These are phyloP conservation scores for Plusia festucae DNA, from an alignment of 2,888 invertebrate genomes.

Conservation along the genomic window DNA sequence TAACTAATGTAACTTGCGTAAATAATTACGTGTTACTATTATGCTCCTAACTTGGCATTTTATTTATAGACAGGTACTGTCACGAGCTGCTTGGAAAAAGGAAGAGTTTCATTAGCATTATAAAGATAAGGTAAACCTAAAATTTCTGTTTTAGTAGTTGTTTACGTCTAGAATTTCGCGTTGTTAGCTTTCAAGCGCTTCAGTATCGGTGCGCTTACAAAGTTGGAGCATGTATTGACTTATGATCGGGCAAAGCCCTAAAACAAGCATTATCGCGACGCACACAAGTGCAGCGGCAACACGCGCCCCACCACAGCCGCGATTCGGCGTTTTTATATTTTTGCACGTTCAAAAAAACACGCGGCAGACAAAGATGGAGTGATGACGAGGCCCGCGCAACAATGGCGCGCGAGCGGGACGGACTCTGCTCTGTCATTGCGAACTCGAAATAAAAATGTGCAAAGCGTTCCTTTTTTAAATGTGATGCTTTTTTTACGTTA, in stretches of 20 bases:
- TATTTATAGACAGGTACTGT: no score
- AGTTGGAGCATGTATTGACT: constrained; percentile 80
- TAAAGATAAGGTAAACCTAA: constrained; percentile 26
- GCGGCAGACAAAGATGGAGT: constrained; percentile 88
- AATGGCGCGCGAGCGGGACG: constrained; percentile 85
- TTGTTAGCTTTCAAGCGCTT: constrained; percentile 56
- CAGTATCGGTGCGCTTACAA: constrained; percentile 58
- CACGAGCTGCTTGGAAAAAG: no score
- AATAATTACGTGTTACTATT: no score
- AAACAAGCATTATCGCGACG: constrained; percentile 85
- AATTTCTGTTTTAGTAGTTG: constrained; percentile 44
- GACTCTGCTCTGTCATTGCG: constrained; percentile 83
- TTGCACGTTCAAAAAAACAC: constrained; percentile 88
- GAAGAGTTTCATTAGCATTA: neutral
- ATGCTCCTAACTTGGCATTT: no score
- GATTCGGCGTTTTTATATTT: constrained; percentile 89
- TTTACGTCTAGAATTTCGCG: constrained; percentile 56
- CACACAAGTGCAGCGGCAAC: constrained; percentile 81
- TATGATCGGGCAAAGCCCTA: constrained; percentile 88
- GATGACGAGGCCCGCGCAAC: constrained; percentile 84
- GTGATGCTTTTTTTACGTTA: constrained; percentile 88
- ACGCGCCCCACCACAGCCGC: constrained; percentile 77
- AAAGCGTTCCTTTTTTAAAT: constrained; percentile 87
- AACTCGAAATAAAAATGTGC: constrained; percentile 88
- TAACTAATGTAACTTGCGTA: constrained; percentile 24